A percentile compares a stretch with the other conserved stretches of the same genome.
phyloP scores from a whole-genome alignment of 2,113 vertebrate genomes.

The Nymphicus hollandicus region DNA sequence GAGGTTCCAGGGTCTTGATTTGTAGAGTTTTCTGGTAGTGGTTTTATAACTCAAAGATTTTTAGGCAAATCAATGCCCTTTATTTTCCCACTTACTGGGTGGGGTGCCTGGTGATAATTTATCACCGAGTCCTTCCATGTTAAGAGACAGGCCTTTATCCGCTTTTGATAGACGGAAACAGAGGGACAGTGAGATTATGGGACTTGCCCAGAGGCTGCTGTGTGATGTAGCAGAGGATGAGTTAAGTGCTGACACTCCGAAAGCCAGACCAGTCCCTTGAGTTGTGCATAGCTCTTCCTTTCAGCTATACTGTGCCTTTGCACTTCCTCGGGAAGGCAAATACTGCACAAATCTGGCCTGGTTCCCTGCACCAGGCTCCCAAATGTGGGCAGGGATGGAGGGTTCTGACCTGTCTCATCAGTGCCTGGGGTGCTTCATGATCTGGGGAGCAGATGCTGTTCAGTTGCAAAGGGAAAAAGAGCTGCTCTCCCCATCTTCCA shows the following conservation, averaged over 20 bases:
- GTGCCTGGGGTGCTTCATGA: accelerated
- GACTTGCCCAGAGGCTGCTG: background rate
- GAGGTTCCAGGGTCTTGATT: background rate
- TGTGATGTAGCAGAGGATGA: background rate
- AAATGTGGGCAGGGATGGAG: background rate
- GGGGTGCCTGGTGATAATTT: conserved; percentile 3
- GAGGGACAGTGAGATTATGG: background rate
- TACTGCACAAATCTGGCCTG: accelerated
- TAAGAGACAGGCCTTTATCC: background rate
- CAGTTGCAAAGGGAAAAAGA: background rate
- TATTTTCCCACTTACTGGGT: background rate
- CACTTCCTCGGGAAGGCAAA: background rate
- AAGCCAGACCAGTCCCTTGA: background rate
- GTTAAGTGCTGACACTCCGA: background rate
- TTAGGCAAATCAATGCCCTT: background rate
- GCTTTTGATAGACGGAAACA: background rate
- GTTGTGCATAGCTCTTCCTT: background rate
- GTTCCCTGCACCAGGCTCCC: background rate
- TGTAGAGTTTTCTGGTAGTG: background rate
- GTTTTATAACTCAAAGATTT: background rate
- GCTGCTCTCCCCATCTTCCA: background rate
- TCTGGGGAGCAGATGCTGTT: background rate
- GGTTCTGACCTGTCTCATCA: background rate
- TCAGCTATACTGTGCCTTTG: background rate
- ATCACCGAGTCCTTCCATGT: background rate